Percentiles rank a stretch among this genome's conserved stretches.
phyloP scores from a whole-genome alignment of 2,888 invertebrate genomes.

The Lithophane leautieri region DNA sequence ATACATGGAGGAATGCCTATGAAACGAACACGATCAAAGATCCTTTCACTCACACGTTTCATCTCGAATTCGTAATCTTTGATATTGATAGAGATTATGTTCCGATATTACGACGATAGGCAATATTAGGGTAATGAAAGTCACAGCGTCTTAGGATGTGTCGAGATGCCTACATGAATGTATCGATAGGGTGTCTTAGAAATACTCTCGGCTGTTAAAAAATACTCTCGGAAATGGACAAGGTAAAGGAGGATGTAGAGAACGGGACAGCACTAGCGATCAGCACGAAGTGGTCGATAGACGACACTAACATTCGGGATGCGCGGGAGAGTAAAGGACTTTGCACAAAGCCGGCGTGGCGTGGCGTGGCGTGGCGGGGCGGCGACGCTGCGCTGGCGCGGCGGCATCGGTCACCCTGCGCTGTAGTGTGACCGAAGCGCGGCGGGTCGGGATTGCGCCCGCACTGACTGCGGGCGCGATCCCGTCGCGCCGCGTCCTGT shows the following conservation, averaged over 20 bases:
- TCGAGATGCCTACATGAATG: background rate
- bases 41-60: background rate
- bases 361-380: no score
- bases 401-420: no score
- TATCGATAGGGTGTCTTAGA: background rate
- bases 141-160: background rate
- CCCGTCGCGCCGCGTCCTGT: no score
- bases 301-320: no score
- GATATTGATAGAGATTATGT: constrained; percentile 21
- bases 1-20: background rate
- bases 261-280: no score
- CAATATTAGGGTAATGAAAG: background rate
- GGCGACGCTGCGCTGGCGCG: no score
- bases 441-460: no score
- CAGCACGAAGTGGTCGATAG: no score
- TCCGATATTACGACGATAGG: constrained; percentile 5
- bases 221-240: background rate
- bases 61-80: constrained; percentile 3
- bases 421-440: no score
- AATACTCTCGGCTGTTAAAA: background rate
- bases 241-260: background rate
- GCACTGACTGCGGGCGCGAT: no score
- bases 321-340: no score
- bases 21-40: background rate
- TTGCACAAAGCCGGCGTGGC: no score